Percentiles rank a stretch among this genome's conserved stretches.
These are phyloP conservation scores for Drosophila yooni DNA, from an alignment of 2,888 invertebrate genomes.

Conservation along the genomic window DNA sequence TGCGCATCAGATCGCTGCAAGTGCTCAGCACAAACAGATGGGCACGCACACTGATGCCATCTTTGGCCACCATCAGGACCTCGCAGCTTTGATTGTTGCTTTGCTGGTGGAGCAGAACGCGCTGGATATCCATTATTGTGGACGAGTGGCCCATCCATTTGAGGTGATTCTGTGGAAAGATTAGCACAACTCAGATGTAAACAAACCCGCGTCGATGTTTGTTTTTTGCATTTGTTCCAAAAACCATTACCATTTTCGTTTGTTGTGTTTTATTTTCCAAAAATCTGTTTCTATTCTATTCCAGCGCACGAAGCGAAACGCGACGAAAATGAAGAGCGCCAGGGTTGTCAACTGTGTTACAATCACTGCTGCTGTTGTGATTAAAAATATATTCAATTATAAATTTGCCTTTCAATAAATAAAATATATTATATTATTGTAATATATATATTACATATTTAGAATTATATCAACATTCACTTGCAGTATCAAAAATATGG, in stretches of 20 bases:
- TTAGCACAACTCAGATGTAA: constrained; percentile 14
- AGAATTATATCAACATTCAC: neutral
- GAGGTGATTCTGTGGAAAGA: constrained; percentile 76
- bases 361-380: neutral
- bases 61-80: constrained; percentile 81
- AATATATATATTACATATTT: neutral
- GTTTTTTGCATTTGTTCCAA: constrained; percentile 47
- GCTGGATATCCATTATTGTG: constrained; percentile 84
- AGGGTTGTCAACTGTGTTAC: constrained; percentile 30
- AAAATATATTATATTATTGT: neutral
- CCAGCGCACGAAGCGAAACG: constrained; percentile 63
- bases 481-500: neutral
- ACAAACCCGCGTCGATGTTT: constrained; percentile 11
- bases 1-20: constrained; percentile 83
- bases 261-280: constrained; percentile 76
- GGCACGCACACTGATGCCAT: constrained; percentile 81
- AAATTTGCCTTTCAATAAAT: neutral
- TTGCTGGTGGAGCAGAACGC: constrained; percentile 71
- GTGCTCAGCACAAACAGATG: constrained; percentile 84
- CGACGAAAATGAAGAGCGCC: constrained; percentile 56
- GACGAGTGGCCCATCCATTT: constrained; percentile 85
- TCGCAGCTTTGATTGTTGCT: constrained; percentile 81
- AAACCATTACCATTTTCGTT: constrained; percentile 71
- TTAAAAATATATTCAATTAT: neutral
- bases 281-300: constrained; percentile 67